Base-by-base conservation (phyloP, 1,140 invertebrate species). In the Hermetia illucens region DNA sequence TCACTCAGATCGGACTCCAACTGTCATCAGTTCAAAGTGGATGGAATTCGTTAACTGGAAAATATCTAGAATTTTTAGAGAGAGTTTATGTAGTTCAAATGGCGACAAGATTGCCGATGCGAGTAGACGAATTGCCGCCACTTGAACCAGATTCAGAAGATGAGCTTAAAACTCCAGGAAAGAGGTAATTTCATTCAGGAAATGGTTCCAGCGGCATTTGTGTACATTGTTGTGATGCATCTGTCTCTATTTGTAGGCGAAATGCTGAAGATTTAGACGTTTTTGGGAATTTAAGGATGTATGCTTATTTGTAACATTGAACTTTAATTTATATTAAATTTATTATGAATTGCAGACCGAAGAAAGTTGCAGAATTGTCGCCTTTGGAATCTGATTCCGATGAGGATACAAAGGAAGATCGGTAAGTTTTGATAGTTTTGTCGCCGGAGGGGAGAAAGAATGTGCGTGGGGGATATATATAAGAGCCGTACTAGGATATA, bases 371-470 rank as follows among this genome's bases (percentile, higher is more conserved):
- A 0, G 57, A 61, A 40, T 34, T 61, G 30, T 38, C 48, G 1
- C 42, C 49, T 25, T 32, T 53, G 33, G 48, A 60, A 25, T 55
- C 51, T 4, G 54, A 57, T 38, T 56, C 53, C 8, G 57, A 50
- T 21, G 44, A 57, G 5, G 56, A 59, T 31, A 12, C 3, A 2
- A 15, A 32, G 20, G 49, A 58, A 6, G 52, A 55, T 10, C 35
- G 32, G 17, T 45, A 36, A 25, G 49, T 31, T 15, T 31, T 8
- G 16, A 2, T 5, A 20, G 12, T 35, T 21, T 12, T 21, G n/a
- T n/a, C n/a, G n/a, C n/a, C n/a, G n/a, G n/a, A n/a, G n/a, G n/a
- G n/a, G n/a, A n/a, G n/a, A n/a, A n/a, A n/a, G n/a, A n/a, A n/a
- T n/a, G n/a, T n/a, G n/a, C n/a, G n/a, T n/a, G n/a, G n/a, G n/a